Base-by-base conservation (phyloP, 2,113 vertebrate species). In the Spea multiplicata region DNA sequence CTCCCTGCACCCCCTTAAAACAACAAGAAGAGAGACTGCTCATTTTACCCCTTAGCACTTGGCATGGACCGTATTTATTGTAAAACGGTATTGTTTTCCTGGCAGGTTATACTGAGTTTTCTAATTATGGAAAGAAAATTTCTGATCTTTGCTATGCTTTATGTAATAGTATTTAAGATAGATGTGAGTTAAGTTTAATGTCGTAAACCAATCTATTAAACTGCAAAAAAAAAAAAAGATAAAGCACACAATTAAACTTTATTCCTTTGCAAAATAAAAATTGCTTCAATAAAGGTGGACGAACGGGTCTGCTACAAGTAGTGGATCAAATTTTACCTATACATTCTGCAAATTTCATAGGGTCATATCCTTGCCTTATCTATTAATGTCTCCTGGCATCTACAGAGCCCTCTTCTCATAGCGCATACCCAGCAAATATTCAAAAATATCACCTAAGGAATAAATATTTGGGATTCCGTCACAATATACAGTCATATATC, bases 1-100 rank as follows among this genome's bases (percentile, higher is more conserved):
- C 72, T 88, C 88, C 91, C n/a, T n/a, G 57, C 67, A 44, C 78
- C 88, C 71, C 64, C 14, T 73, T 62, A 48, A 66, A 87, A 83
- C 81, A 82, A 87, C n/a, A n/a, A n/a, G n/a, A n/a, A n/a, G n/a
- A 89, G 83, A 91, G 87, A 92, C 87, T 90, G 88, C 86, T 84
- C 86, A 87, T 86, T 91, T 90, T 88, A 85, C 91, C 91, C 93
- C 90, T 83, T 93, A 93, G 91, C 89, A 90, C 89, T 93, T 90
- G 89, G 92, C 92, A 92, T 93, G 92, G 89, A 92, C 87, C 78
- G 85, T 93, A 93, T 93, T 93, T 93, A 93, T 93, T 93, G 92
- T 90, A 89, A 91, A 91, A 91, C 3, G 76, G 90, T 90, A 88
- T 90, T 88, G 87, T 89, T 88, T 84, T 66, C 87, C 89, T 92